These are phyloP conservation scores for Cyanoramphus novaezelandiae DNA, from an alignment of 2,113 vertebrate species.

Conservation along the genomic window DNA sequence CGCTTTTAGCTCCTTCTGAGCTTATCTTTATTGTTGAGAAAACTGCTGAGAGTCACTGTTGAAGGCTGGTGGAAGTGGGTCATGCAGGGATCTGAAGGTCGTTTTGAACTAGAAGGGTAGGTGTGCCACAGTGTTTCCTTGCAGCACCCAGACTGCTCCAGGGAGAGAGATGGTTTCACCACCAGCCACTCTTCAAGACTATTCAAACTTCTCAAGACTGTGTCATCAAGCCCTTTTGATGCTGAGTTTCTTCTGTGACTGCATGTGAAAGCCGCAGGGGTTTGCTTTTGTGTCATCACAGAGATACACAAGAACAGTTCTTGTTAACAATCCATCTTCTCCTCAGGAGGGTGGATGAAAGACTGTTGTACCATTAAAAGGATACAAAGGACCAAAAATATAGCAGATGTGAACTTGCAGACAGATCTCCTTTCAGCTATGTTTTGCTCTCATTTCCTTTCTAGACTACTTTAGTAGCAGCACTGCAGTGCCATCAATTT, in stretches of 20 bases:
- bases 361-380: neutral
- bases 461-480: neutral
- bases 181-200: neutral
- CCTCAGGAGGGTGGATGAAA: neutral
- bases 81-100: neutral
- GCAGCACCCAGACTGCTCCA: neutral
- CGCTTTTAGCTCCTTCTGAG: neutral
- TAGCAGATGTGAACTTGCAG: neutral
- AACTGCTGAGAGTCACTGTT: neutral
- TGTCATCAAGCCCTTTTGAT: neutral
- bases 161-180: neutral
- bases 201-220: neutral
- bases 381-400: neutral
- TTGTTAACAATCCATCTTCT: neutral
- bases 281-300: neutral
- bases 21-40: neutral
- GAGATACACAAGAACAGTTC: rapidly evolving
- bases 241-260: neutral
- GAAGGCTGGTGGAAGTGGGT: neutral
- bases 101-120: neutral
- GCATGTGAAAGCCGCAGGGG: neutral
- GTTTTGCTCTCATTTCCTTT: neutral
- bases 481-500: neutral
- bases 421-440: neutral
- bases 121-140: neutral